Evolutionary conservation across 2,888 invertebrate genomes (phyloP).

Genomic region (Neuroscelio doddi): DNA sequence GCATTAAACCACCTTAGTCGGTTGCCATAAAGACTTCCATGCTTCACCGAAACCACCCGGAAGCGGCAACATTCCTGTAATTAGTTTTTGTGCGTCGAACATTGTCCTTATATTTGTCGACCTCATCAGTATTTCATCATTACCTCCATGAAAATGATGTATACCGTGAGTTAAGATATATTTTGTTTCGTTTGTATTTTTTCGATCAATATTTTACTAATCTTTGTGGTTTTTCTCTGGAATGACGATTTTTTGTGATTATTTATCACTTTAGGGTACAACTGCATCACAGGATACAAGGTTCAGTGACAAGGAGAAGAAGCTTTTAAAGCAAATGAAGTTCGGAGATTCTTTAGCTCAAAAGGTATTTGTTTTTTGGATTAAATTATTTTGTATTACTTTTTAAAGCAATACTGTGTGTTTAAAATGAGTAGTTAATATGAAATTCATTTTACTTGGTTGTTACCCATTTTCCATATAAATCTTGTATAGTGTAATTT

Average conservation of each 20-base stretch:
- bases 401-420: no score
- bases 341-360: conserved; percentile 95
- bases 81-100: neutral
- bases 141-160: conserved; percentile 71
- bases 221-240: neutral
- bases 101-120: neutral
- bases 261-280: conserved; percentile 83
- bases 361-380: conserved; percentile 76
- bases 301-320: conserved; percentile 99
- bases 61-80: neutral
- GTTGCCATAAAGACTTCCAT: neutral
- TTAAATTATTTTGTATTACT: no score
- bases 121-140: neutral
- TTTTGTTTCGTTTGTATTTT: conserved; percentile 6
- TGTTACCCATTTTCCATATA: no score
- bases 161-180: conserved; percentile 70
- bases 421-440: no score
- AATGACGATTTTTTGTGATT: neutral
- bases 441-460: no score
- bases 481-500: no score
- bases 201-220: conserved; percentile 8
- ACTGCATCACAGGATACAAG: conserved; percentile 99
- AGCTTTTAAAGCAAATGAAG: conserved; percentile 98
- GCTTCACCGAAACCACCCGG: neutral
- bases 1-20: neutral